phyloP scores from a whole-genome alignment of 2,888 invertebrate species.

The Taphrorychus bicolor region DNA sequence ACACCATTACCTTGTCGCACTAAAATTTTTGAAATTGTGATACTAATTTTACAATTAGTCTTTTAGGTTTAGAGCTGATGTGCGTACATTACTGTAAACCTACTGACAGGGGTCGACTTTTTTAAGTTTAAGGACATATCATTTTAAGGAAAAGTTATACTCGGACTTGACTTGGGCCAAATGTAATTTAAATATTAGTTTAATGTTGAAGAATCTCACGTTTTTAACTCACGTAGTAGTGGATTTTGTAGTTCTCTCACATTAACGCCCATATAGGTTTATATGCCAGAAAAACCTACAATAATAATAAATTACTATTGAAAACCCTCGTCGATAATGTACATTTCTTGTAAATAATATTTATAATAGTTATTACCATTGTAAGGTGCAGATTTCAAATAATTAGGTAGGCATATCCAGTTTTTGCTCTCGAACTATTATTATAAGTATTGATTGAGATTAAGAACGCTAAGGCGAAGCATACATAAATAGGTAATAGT shows the following conservation, averaged over 20 bases:
- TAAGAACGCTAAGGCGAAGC: no score
- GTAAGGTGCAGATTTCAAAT: no score
- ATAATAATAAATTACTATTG: no score
- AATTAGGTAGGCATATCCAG: no score
- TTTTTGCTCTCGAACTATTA: no score
- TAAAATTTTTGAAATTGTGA: constrained; percentile 38
- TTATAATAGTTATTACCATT: no score
- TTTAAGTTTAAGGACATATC: not conserved
- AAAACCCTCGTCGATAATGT: constrained; percentile 21
- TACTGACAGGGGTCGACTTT: not conserved
- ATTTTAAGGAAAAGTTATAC: not conserved
- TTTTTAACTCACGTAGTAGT: no score
- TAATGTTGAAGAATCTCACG: not conserved
- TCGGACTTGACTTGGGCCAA: not conserved
- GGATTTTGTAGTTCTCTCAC: not conserved
- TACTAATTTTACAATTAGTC: constrained; percentile 40
- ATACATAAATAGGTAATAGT: no score
- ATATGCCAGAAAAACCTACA: not conserved
- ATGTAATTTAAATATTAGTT: constrained; percentile 3
- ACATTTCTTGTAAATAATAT: constrained; percentile 43
- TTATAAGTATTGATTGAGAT: no score
- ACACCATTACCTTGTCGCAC: not conserved
- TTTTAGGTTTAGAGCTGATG: constrained; percentile 32
- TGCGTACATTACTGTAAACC: constrained; percentile 19
- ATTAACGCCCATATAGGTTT: not conserved